Base-by-base conservation (phyloP, 2,888 invertebrate species). In the Dascillus cervinus region DNA sequence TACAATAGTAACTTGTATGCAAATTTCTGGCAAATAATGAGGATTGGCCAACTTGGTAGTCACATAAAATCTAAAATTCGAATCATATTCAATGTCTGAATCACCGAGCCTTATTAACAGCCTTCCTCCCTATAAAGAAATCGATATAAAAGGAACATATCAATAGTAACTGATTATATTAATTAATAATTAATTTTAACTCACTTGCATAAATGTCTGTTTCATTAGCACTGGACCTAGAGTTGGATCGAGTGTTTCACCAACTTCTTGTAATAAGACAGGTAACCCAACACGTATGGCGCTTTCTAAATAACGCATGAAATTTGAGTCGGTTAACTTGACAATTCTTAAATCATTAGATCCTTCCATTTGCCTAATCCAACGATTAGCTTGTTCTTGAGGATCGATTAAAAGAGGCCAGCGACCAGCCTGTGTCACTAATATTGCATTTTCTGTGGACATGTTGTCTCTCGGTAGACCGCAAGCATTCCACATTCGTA, bases 361-460 rank as follows among this genome's bases (percentile, higher is more conserved):
- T 11, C 72, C 72, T 59, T 94, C 92, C 82, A 90, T 84, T 57
- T 85, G 86, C 37, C 84, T 79, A 31, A 94, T 82, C 92, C 92
- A 94, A 36, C 87, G 76, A 64, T 89, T 91, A 0, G 92, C 92
- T 76, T 94, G 92, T 56, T 91, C 91, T 60, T 95, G 92, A 0
- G 95, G 95, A 65, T 95, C 94, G 38, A 94, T 90, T 76, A 92
- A 88, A 10, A 95, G 71, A 0, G 94, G 90, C 90, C 88, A 88
- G 8, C 85, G 71, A 4, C 83, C 76, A 2, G 80, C 85, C 52
- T 74, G 77, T 9, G 82, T 90, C 24, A 91, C 90, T 48, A 94
- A 75, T 40, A 95, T 84, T 4, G 88, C 94, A 63, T 94, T 95
- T 63, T 94, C 92, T 2, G 89, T 86, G 5, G 92, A 92, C 32